Base-by-base conservation (phyloP, 2,797 vertebrate genomes). In the Hephaestus fuliginosus region DNA sequence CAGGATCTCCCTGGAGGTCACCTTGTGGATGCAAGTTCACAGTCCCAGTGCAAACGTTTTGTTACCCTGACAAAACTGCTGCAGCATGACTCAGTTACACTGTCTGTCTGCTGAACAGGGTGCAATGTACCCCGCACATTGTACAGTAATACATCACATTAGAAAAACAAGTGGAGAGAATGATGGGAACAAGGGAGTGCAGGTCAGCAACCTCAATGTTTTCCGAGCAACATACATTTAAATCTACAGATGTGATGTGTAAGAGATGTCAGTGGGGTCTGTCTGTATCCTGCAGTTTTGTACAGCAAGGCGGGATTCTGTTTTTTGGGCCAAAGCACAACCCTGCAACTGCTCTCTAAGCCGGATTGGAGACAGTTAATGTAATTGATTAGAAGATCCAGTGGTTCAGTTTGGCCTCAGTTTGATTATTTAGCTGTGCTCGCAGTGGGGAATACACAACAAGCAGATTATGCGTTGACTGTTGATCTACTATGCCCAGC, bases 51-150 rank as follows among this genome's bases (percentile, higher is more conserved):
- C 82, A 88, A 92, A 84, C 68, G 60, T 88, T 87, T 84, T 66
- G 86, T 90, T 88, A 80, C 74, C 81, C 86, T 89, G 85, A 91
- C 88, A 87, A 82, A 91, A 70, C 75, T 82, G 86, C 90, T 89
- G 90, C 91, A 89, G 89, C 81, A 81, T 92, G 90, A 91, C 88
- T 94, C 91, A 89, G 91, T 93, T 78, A 60, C 65, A 33, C 68
- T 71, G 85, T 78, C 83, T 78, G 76, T 85, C 81, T 78, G 81
- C 77, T 74, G 68, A 82, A 73, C 76, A 44, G 78, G 67, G 64
- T 66, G 80, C 73, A 80, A 78, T 80, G 74, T 79, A 61, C 74
- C 82, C 64, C 36, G 63, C 76, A 80, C 44, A 64, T 73, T 20
- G 70, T 67, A 70, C 70, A 25, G 85, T 75, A 56, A 90, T 91